phyloP scores from a whole-genome alignment of 2,888 invertebrate genomes.

The Polymixis lichenea region DNA sequence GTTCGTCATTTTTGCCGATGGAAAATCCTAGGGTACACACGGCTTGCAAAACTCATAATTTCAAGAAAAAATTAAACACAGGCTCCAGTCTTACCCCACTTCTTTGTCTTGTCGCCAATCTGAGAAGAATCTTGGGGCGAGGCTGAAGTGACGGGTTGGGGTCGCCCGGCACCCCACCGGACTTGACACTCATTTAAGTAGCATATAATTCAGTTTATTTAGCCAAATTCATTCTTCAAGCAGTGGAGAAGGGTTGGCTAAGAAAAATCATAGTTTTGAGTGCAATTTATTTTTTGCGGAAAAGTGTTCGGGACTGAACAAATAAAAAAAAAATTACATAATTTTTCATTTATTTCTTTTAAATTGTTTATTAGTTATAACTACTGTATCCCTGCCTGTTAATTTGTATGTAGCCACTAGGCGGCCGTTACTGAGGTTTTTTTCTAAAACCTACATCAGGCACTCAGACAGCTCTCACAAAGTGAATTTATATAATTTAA shows the following conservation, averaged over 20 bases:
- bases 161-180: constrained; percentile 65
- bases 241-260: constrained; percentile 28
- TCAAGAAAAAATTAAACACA: neutral
- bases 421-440: no score
- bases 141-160: constrained; percentile 79
- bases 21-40: neutral
- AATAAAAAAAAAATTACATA: neutral
- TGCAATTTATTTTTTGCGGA: constrained; percentile 5
- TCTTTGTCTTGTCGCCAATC: constrained; percentile 70
- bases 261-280: constrained; percentile 7
- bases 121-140: constrained; percentile 85
- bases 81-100: constrained; percentile 65
- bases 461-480: no score
- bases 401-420: no score
- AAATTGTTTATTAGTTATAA: no score
- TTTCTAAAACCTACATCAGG: no score
- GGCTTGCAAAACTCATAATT: neutral
- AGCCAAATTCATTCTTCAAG: constrained; percentile 82
- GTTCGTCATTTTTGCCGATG: neutral
- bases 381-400: no score
- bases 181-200: constrained; percentile 93
- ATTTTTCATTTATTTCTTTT: no score
- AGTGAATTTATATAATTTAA: no score
- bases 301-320: neutral
- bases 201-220: constrained; percentile 93